These are phyloP conservation scores for Drosophila mauritiana DNA, from an alignment of 1,140 invertebrate genomes.

Conservation along the genomic window DNA sequence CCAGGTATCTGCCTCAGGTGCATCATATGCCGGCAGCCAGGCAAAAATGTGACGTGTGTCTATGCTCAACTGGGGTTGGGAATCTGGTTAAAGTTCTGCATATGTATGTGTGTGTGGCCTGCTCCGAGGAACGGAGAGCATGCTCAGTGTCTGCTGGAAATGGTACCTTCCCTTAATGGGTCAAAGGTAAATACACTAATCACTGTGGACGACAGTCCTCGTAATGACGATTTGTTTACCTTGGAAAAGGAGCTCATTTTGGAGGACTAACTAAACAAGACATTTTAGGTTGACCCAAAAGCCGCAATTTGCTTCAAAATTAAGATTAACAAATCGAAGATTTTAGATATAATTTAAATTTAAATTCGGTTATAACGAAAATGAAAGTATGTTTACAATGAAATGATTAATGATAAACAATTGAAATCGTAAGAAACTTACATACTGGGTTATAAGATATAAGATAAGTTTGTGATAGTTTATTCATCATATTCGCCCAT, in stretches of 20 bases:
- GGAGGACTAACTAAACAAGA: conserved; percentile 5
- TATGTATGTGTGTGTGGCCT: background rate
- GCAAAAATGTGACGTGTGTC: conserved; percentile 42
- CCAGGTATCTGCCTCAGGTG: conserved; percentile 42
- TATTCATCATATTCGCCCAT: background rate
- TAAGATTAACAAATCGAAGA: too few species aligned
- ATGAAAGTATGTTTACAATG: background rate
- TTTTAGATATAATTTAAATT: too few species aligned
- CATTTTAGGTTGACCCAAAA: conserved; percentile 13
- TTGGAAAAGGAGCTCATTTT: conserved; percentile 1
- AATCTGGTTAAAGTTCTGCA: conserved; percentile 18
- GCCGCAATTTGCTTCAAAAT: background rate
- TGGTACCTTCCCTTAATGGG: conserved; percentile 20
- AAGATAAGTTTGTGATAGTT: too few species aligned
- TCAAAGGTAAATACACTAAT: conserved; percentile 29
- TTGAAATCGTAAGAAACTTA: too few species aligned
- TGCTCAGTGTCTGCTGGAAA: conserved; percentile 17
- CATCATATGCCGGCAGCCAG: conserved; percentile 23
- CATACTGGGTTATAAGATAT: too few species aligned
- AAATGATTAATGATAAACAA: background rate
- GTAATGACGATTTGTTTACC: conserved; percentile 2
- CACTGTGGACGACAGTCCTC: too few species aligned
- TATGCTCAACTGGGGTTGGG: conserved; percentile 21
- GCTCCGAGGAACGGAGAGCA: background rate
- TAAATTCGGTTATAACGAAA: too few species aligned